Base-by-base conservation (phyloP, 2,797 vertebrate species). In the Pogoniulus pusillus region DNA sequence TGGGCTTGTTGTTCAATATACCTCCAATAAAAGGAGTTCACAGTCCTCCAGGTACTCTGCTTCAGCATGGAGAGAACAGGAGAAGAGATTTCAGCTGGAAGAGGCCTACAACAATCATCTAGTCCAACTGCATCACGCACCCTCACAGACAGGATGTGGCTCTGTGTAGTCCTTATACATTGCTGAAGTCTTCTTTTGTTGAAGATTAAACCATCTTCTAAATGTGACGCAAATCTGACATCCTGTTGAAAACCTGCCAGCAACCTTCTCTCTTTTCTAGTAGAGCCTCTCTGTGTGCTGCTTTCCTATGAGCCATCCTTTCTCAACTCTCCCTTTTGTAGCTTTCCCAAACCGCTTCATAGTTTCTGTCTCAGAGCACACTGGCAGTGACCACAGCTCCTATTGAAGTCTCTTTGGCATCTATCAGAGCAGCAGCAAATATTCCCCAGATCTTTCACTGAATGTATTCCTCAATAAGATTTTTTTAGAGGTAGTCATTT, bases 391-490 rank as follows among this genome's bases (percentile, higher is more conserved):
- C 15, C 85, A 49, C 41, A 89, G 64, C 47, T 85, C 47, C 0
- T 0, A 6, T 7, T 1, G 0, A 62, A 78, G 37, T 14, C 57
- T 55, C 65, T 16, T 59, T 59, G 78, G 51, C 53, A 55, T 9
- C 49, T 62, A 74, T 60, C 8, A 41, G 20, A 69, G 43, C 47
- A 79, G 62, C 65, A 93, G 62, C 64, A 51, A 7, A 41, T 29
- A 30, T 64, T 84, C 59, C 68, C 32, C 60, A 66, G n/a, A 12
- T 79, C 76, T 85, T 70, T 22, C 27, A 8, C 41, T 51, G 27
- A 70, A 60, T 18, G 15, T 27, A 63, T 73, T 88, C 77, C 78
- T 89, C 0, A 0, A 91, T 76, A 16, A 27, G 86, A 39, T 14
- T 54, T 27, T 45, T 45, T 43, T 10, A 12, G 34, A 7, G n/a